Conservation (phyloP, 2,113 vertebrate genomes). For the Balaenoptera acutorostrata region DNA sequence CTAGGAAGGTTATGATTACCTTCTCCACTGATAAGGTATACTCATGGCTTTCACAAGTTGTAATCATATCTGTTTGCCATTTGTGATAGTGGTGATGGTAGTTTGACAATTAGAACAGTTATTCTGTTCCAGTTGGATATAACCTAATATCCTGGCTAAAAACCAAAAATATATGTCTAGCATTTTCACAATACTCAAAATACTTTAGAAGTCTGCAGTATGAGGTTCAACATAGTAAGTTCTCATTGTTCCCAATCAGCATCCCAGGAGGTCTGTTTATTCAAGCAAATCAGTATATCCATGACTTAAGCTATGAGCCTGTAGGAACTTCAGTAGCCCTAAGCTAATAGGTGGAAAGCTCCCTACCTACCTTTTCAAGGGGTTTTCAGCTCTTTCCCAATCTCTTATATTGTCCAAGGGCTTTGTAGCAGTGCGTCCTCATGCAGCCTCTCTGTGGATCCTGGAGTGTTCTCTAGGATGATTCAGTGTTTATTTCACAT, state of each 20-base stretch:
- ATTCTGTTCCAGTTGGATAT: not conserved
- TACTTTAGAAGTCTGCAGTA: not conserved
- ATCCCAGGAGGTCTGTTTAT: not conserved
- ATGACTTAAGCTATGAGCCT: not conserved
- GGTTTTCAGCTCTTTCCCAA: not conserved
- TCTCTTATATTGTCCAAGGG: not conserved
- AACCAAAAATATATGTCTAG: not conserved
- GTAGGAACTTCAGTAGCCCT: not conserved
- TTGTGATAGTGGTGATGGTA: not conserved
- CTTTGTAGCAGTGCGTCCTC: not conserved
- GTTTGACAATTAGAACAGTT: not conserved
- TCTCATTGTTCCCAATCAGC: not conserved
- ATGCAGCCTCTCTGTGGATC: not conserved
- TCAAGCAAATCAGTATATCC: not conserved
- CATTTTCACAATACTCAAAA: not conserved
- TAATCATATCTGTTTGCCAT: not conserved
- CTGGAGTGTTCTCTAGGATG: not conserved
- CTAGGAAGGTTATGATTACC: not conserved
- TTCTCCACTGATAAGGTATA: not conserved
- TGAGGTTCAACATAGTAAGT: not conserved
- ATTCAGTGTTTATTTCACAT: not conserved
- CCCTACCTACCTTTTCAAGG: not conserved
- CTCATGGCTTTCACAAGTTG: not conserved
- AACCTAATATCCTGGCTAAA: not conserved
- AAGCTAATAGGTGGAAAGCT: not conserved